phyloP scores from a whole-genome alignment of 2,888 invertebrate species.

The Noctua janthina region DNA sequence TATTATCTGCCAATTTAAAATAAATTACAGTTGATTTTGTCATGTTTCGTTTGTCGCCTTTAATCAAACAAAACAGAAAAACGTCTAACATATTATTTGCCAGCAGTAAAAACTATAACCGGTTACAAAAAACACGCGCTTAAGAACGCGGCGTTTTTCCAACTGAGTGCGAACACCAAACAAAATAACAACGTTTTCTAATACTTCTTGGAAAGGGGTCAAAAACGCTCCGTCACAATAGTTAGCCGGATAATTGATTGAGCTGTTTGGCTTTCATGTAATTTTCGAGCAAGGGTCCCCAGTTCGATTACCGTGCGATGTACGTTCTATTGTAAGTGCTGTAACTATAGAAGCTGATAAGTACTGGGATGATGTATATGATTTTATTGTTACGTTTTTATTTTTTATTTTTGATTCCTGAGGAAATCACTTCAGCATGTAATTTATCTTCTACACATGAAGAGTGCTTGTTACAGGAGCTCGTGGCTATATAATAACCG shows the following conservation, averaged over 20 bases:
- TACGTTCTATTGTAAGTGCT: slow-evolving; percentile 52
- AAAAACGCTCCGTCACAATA: slow-evolving; percentile 77
- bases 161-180: slow-evolving; percentile 53
- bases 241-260: slow-evolving; percentile 77
- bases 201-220: slow-evolving; percentile 68
- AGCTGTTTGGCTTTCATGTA: slow-evolving; percentile 67
- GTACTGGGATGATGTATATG: slow-evolving; percentile 29
- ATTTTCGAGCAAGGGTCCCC: slow-evolving; percentile 55
- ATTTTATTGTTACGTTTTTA: not conserved
- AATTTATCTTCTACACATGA: not conserved
- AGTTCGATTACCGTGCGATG: slow-evolving; percentile 64
- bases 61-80: not conserved
- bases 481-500: too few species aligned
- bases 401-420: not conserved
- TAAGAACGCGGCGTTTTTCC: slow-evolving; percentile 40
- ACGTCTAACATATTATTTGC: not conserved
- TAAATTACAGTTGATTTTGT: not conserved
- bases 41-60: not conserved
- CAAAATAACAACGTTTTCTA: slow-evolving; percentile 66
- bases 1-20: not conserved
- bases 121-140: not conserved
- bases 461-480: not conserved
- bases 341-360: slow-evolving; percentile 37
- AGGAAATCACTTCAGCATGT: not conserved
- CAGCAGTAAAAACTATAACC: not conserved